Conservation (phyloP, 1,140 invertebrate genomes). For the Sminthurinus signatus region DNA sequence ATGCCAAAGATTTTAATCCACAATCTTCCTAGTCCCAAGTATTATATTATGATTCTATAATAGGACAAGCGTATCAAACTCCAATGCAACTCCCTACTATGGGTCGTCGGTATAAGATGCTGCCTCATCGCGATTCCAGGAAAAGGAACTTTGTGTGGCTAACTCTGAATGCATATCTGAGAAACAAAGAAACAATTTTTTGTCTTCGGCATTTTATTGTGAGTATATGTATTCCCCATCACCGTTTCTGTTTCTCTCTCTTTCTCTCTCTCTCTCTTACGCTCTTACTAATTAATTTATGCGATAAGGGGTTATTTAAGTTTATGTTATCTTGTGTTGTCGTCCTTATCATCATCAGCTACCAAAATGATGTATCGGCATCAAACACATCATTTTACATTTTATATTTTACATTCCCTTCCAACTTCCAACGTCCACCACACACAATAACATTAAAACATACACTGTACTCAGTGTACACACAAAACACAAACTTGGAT, state of each 20-base stretch:
- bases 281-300: constrained; percentile 36
- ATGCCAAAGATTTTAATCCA: background rate
- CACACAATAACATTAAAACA: no score
- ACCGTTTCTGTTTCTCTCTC: no score
- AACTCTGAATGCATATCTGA: constrained; percentile 24
- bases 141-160: constrained; percentile 29
- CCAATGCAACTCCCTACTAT: background rate
- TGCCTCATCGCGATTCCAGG: constrained; percentile 37
- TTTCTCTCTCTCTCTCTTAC: background rate
- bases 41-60: background rate
- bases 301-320: constrained; percentile 31
- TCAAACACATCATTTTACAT: no score
- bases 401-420: no score
- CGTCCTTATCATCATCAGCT: constrained; percentile 2
- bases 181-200: constrained; percentile 30
- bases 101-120: constrained; percentile 4
- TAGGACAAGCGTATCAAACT: constrained; percentile 4
- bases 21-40: background rate
- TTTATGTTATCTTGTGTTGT: constrained; percentile 22
- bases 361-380: no score
- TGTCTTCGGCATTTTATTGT: constrained; percentile 11
- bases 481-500: no score
- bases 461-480: no score
- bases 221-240: no score
- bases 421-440: no score